A percentile compares a stretch with the other conserved stretches of the same genome.
These are phyloP conservation scores for Drosophila cyrtoloma DNA, from an alignment of 2,888 invertebrate species.

Conservation along the genomic window DNA sequence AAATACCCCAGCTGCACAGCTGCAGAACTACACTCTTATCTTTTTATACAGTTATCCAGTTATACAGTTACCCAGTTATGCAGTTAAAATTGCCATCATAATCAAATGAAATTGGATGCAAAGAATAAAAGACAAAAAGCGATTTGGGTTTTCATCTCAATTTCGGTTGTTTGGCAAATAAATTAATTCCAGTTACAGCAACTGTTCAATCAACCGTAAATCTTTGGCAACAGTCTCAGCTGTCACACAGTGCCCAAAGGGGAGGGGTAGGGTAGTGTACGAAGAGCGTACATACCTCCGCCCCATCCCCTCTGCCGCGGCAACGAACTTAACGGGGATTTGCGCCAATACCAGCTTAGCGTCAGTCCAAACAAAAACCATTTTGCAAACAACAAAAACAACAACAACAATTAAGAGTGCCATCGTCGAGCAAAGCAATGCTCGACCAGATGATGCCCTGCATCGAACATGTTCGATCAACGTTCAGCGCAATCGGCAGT, in stretches of 20 bases:
- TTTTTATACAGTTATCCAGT: background rate
- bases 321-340: conserved; percentile 67
- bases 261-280: conserved; percentile 1
- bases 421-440: background rate
- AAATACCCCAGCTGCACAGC: background rate
- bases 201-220: conserved; percentile 61
- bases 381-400: conserved; percentile 50
- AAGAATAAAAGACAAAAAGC: background rate
- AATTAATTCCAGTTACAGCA: conserved; percentile 13
- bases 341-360: conserved; percentile 60
- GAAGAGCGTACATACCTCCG: background rate
- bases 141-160: background rate
- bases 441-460: background rate
- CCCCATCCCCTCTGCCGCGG: background rate
- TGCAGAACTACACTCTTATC: background rate
- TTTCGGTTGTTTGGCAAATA: conserved; percentile 3
- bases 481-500: background rate
- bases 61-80: background rate
- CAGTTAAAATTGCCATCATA: background rate
- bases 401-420: conserved; percentile 1
- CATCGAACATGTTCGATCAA: background rate
- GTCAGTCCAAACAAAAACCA: conserved; percentile 65
- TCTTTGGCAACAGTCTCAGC: conserved; percentile 59
- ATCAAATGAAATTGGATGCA: conserved; percentile 2
- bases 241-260: conserved; percentile 24